Percentiles rank a stretch among this genome's conserved stretches.
Evolutionary conservation across 2,113 vertebrate genomes (phyloP).

Genomic region (Gallinago paraguaiae): DNA sequence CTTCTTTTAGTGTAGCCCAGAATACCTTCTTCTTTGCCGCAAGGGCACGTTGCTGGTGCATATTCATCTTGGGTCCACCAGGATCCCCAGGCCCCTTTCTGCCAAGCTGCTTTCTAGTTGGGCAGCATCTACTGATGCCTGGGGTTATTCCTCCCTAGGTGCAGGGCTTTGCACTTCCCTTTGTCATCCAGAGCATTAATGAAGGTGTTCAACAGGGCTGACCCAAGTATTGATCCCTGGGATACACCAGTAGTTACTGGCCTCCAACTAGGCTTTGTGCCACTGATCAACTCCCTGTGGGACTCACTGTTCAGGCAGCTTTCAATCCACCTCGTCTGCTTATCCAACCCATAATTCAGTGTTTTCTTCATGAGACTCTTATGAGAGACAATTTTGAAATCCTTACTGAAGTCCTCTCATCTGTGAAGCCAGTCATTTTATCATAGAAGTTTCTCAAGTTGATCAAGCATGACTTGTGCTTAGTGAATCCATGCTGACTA

Average conservation of each 20-base stretch:
- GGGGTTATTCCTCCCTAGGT: background rate
- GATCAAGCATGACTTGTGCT: background rate
- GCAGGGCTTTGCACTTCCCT: background rate
- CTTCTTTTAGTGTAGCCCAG: background rate
- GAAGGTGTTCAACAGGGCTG: fast-evolving
- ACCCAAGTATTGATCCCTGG: background rate
- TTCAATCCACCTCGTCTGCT: background rate
- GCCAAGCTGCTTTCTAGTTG: background rate
- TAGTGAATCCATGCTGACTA: background rate
- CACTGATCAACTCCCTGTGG: background rate
- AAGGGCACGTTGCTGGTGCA: background rate
- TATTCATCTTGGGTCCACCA: background rate
- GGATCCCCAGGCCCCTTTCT: background rate
- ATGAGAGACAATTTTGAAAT: background rate
- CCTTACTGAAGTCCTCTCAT: background rate
- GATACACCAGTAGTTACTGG: background rate
- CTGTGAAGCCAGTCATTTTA: background rate
- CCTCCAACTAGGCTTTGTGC: background rate
- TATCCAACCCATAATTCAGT: background rate
- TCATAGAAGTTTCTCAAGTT: background rate
- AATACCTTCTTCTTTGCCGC: background rate
- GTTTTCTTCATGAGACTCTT: background rate
- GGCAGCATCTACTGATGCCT: background rate
- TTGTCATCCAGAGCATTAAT: background rate
- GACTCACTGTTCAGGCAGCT: background rate